Evolutionary conservation across 2,113 vertebrate species (phyloP).

Genomic region (Rutilus rutilus): DNA sequence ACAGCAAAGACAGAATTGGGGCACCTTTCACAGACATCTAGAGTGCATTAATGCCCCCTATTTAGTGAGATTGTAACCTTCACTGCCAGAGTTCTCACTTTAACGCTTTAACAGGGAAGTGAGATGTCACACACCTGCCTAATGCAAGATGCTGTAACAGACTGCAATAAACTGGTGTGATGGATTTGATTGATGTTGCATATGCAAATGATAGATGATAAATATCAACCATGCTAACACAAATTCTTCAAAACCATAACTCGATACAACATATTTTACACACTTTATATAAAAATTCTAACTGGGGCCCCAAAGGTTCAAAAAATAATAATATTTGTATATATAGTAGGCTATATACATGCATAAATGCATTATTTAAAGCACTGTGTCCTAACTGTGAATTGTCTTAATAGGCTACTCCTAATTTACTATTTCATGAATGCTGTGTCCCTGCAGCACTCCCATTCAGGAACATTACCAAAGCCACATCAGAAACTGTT

Average conservation of each 20-base stretch:
- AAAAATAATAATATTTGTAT: too few species aligned
- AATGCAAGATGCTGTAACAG: slow-evolving; percentile 14
- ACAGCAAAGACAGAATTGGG: slow-evolving; percentile 23
- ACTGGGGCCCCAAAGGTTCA: neutral
- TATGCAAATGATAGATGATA: neutral
- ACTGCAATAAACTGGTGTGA: neutral
- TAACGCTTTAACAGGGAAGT: slow-evolving; percentile 61
- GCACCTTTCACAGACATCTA: slow-evolving; percentile 7
- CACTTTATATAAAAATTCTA: neutral
- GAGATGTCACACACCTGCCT: slow-evolving; percentile 50
- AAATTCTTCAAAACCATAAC: neutral
- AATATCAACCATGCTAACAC: neutral
- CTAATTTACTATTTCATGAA: slow-evolving; percentile 55
- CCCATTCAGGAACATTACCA: slow-evolving; percentile 48
- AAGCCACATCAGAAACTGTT: slow-evolving; percentile 46
- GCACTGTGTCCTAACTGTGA: neutral
- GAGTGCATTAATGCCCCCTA: neutral
- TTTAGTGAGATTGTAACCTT: slow-evolving; percentile 38
- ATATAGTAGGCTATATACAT: neutral
- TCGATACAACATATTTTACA: neutral
- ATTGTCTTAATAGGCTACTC: neutral
- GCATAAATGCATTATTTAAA: neutral
- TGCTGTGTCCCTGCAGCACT: slow-evolving; percentile 62
- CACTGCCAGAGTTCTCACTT: slow-evolving; percentile 63
- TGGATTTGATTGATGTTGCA: neutral